These are phyloP conservation scores for Lycaon pictus DNA, from an alignment of 2,113 vertebrate species.

Conservation along the genomic window DNA sequence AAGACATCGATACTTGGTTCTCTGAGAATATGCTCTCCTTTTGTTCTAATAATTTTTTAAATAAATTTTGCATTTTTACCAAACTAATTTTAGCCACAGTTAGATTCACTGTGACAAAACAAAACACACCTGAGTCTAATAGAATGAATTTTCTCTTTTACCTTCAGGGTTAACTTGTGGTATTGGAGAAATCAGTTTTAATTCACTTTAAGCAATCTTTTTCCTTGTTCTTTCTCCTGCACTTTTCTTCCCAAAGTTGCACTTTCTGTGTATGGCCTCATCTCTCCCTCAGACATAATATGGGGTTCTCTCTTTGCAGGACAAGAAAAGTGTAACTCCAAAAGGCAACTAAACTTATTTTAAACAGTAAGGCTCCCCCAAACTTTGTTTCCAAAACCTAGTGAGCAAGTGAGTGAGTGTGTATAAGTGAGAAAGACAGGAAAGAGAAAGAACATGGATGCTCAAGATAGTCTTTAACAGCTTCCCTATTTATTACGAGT, in stretches of 20 bases:
- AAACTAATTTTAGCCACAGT: background rate
- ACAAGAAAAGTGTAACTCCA: background rate
- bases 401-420: background rate
- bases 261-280: background rate
- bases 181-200: background rate
- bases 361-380: background rate
- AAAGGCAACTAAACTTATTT: background rate
- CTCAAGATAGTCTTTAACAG: background rate
- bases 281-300: background rate
- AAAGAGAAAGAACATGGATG: background rate
- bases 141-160: background rate
- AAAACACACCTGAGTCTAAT: background rate
- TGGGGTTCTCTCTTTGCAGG: background rate
- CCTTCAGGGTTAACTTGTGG: background rate
- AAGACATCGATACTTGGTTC: background rate
- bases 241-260: background rate
- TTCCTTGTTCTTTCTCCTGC: background rate
- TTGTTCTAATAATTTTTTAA: constrained; percentile 7
- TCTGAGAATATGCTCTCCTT: background rate
- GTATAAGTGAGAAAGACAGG: background rate
- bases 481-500: background rate
- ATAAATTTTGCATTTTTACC: constrained; percentile 34
- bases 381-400: background rate
- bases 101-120: background rate
- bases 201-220: background rate